Percentiles rank a stretch among this genome's conserved stretches.
Conservation (phyloP, 2,888 invertebrate genomes). For the Luffia ferchaultella region DNA sequence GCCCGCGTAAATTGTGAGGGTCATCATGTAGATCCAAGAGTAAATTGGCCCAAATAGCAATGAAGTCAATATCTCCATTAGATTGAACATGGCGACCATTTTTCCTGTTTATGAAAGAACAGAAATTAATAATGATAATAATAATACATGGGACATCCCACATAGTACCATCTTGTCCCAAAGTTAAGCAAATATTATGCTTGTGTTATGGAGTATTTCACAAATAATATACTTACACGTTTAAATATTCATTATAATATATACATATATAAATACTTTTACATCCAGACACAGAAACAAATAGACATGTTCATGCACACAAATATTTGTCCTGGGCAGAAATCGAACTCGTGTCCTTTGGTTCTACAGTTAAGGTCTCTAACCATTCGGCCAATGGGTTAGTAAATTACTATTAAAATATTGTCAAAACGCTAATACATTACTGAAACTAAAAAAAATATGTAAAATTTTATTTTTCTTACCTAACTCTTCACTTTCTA, state of each 20-base stretch:
- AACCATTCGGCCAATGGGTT: too few species aligned
- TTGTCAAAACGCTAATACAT: background rate
- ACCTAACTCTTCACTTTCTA: slow-evolving; percentile 68
- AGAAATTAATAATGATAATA: background rate
- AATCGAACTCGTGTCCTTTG: too few species aligned
- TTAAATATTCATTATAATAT: too few species aligned
- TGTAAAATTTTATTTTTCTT: slow-evolving; percentile 16
- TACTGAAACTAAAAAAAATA: background rate
- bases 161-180: too few species aligned
- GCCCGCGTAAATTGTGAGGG: slow-evolving; percentile 70
- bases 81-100: slow-evolving; percentile 75
- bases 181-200: too few species aligned
- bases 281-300: too few species aligned
- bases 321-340: too few species aligned
- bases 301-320: too few species aligned
- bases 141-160: too few species aligned
- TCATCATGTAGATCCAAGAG: slow-evolving; percentile 73
- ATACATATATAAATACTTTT: too few species aligned
- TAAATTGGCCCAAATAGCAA: slow-evolving; percentile 76
- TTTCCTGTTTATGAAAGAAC: slow-evolving; percentile 57
- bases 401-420: background rate
- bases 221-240: background rate
- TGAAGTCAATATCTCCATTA: slow-evolving; percentile 75
- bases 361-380: too few species aligned
- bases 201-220: too few species aligned